Evolutionary conservation across 2,888 invertebrate species (phyloP).

Genomic region (Deilephila porcellus): DNA sequence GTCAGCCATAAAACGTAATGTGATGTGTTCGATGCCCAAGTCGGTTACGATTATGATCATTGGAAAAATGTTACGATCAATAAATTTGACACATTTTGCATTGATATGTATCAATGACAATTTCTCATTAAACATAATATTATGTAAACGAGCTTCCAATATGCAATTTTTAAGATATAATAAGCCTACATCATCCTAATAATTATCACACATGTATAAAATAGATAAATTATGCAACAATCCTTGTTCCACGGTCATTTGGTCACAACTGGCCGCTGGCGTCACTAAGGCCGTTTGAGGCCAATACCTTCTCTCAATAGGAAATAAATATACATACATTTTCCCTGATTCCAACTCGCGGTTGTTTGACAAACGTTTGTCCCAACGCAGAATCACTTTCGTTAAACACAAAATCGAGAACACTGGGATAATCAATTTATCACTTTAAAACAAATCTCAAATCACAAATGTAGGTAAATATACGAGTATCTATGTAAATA

Average conservation of each 20-base stretch:
- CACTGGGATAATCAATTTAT: neutral
- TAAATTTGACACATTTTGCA: too few species aligned
- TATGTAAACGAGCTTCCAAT: too few species aligned
- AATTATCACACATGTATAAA: neutral
- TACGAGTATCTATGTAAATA: slow-evolving; percentile 19
- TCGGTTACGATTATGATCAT: too few species aligned
- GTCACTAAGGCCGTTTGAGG: neutral
- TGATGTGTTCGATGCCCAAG: too few species aligned
- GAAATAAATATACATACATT: slow-evolving; percentile 11
- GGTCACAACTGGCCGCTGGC: slow-evolving; percentile 11
- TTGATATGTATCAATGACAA: too few species aligned
- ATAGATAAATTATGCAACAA: slow-evolving; percentile 20
- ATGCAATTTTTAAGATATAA: neutral
- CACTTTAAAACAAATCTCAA: slow-evolving; percentile 12
- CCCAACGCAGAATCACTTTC: too few species aligned
- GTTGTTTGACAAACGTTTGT: neutral
- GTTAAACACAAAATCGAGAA: neutral
- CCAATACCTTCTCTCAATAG: slow-evolving; percentile 16
- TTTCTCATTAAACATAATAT: too few species aligned
- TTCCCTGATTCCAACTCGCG: neutral
- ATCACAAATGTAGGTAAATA: neutral
- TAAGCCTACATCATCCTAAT: neutral
- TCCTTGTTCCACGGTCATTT: slow-evolving; percentile 14
- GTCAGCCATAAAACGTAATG: too few species aligned
- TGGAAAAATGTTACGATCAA: too few species aligned